Evolutionary conservation across 2,113 vertebrate species (phyloP).

Genomic region (Orthochromis malagaraziensis): DNA sequence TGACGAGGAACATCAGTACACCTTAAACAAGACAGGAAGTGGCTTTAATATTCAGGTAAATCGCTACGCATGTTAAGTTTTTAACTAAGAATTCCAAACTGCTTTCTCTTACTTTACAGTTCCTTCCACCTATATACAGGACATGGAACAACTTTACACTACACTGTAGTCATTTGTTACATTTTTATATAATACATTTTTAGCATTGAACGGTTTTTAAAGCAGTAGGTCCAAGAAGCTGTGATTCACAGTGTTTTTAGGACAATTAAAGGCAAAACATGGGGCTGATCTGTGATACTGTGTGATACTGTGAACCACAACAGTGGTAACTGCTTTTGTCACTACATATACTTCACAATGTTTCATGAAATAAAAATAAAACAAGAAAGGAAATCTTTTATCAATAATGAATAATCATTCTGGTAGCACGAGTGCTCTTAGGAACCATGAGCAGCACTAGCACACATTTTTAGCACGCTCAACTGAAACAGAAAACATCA

Average conservation of each 20-base stretch:
- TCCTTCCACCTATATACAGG: accelerated
- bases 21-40: background rate
- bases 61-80: background rate
- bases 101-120: background rate
- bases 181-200: background rate
- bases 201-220: background rate
- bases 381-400: background rate
- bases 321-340: background rate
- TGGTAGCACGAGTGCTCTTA: background rate
- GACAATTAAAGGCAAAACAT: background rate
- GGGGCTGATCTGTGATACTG: background rate
- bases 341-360: background rate
- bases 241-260: background rate
- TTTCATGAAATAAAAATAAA: background rate
- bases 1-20: too few species aligned
- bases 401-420: background rate
- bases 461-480: background rate
- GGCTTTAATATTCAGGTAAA: background rate
- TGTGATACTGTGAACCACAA: background rate
- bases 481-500: background rate
- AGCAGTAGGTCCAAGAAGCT: background rate
- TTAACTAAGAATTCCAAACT: background rate
- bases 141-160: background rate
- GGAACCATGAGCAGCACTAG: background rate
- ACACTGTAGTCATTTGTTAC: background rate